Percentiles rank a stretch among this genome's conserved stretches.
These are phyloP conservation scores for Heliconius erato DNA, from an alignment of 2,888 invertebrate species.

Conservation along the genomic window DNA sequence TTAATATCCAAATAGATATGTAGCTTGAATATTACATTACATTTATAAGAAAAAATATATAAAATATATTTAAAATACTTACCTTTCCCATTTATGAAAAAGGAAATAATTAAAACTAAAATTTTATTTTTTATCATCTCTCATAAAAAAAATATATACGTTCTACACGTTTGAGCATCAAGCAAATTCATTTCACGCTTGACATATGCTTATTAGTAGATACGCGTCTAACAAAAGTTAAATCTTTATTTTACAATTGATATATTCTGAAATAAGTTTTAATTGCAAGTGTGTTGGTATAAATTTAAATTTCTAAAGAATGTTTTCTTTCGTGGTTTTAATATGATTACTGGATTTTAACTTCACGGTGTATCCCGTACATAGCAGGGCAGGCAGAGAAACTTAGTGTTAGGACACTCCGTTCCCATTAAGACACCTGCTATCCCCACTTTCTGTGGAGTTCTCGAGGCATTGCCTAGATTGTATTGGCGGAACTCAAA, in stretches of 20 bases:
- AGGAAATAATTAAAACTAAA: not conserved
- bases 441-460: too few species aligned
- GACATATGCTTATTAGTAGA: constrained; percentile 24
- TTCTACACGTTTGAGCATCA: constrained; percentile 27
- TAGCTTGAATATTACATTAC: not conserved
- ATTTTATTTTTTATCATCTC: constrained; percentile 6
- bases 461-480: too few species aligned
- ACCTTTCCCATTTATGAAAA: constrained; percentile 5
- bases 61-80: not conserved
- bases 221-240: not conserved
- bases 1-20: too few species aligned
- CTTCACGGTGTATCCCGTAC: too few species aligned
- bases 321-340: not conserved
- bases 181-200: constrained; percentile 41
- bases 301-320: not conserved
- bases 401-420: too few species aligned
- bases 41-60: not conserved
- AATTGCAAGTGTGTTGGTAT: not conserved
- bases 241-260: not conserved
- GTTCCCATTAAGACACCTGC: too few species aligned
- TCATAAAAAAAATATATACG: not conserved
- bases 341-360: not conserved
- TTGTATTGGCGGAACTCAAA: too few species aligned
- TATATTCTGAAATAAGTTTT: not conserved
- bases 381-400: too few species aligned